Base-by-base conservation (phyloP, 2,888 invertebrate species). In the Polydrusus tereticollis region DNA sequence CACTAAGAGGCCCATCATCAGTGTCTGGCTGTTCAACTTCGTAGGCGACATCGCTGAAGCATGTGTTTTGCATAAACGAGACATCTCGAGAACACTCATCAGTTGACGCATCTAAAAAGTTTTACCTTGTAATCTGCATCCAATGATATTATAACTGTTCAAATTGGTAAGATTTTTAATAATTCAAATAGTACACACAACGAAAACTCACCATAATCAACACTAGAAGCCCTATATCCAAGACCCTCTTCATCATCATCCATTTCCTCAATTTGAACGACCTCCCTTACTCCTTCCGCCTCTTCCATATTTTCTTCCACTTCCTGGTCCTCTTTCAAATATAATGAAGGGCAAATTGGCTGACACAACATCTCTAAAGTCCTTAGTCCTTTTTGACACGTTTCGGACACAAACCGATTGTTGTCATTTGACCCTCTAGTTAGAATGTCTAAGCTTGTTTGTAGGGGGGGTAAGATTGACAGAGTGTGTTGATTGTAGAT, bases 401-500 rank as follows among this genome's bases (percentile, higher is more conserved):
- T 59, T 6, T 23, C 26, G 4, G 75, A 64, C 6, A 79, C 60
- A 23, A 70, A 64, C 5, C 60, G 73, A 58, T 76, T 74, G 16
- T 23, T 72, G 58, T 45, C 66, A 38, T 67, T 75, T 1, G 69
- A 36, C 6, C 78, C 77, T 65, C 65, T 71, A 29, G n/a, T 76
- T 1, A 80, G 59, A 29, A 79, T 69, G 29, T 73, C 60, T 10
- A 80, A 26, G 16, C 75, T 67, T 5, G 74, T 66, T 21, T 76
- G 75, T 45, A 79, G 64, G 14, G 76, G 73, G 7, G 78, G 77
- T 18, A 77, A 63, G 5, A 58, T 57, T 36, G 71, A 68, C 21
- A 77, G 50, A 2, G 70, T 72, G n/a, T 76, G 74, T 75, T 80
- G 80, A 67, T 77, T 71, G 36, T 76, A 78, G 26, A 79, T 72